Percentiles rank a stretch among this genome's conserved stretches.
These are phyloP conservation scores for Diaprepes abbreviatus DNA, from an alignment of 2,888 invertebrate genomes.

Conservation along the genomic window DNA sequence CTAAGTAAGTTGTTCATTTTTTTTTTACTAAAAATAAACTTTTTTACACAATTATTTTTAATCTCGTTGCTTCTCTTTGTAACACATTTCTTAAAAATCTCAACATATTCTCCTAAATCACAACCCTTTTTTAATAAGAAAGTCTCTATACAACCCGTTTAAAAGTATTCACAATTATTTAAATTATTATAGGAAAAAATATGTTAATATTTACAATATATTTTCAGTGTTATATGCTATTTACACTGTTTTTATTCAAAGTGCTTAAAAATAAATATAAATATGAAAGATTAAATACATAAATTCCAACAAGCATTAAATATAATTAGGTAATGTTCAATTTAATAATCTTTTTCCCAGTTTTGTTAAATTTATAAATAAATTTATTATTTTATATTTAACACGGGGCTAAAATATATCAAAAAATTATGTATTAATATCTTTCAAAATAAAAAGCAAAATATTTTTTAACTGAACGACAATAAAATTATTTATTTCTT, in stretches of 20 bases:
- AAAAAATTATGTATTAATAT: too few relatives aligned
- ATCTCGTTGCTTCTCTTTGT: conserved; percentile 18
- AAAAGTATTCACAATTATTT: conserved; percentile 40
- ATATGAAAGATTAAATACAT: not conserved
- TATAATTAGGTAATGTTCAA: too few relatives aligned
- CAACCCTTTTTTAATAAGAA: conserved; percentile 53
- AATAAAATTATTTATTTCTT: too few relatives aligned
- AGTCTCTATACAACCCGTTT: conserved; percentile 38
- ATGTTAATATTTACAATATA: conserved; percentile 40
- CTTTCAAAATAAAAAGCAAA: too few relatives aligned
- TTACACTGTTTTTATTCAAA: not conserved
- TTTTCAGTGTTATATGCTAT: conserved; percentile 11
- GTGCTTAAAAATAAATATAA: not conserved
- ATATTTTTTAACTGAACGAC: too few relatives aligned
- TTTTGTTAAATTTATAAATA: too few relatives aligned
- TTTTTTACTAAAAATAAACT: not conserved
- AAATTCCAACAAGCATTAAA: too few relatives aligned
- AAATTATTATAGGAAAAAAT: too few relatives aligned
- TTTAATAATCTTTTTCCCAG: too few relatives aligned
- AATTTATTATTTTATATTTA: too few relatives aligned
- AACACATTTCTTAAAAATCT: conserved; percentile 18
- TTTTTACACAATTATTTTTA: not conserved
- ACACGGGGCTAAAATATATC: too few relatives aligned
- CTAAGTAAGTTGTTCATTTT: not conserved
- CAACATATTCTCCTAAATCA: conserved; percentile 48